Evolutionary conservation across 1,140 invertebrate species (phyloP).

Genomic region (Anagrus nilaparvatae): DNA sequence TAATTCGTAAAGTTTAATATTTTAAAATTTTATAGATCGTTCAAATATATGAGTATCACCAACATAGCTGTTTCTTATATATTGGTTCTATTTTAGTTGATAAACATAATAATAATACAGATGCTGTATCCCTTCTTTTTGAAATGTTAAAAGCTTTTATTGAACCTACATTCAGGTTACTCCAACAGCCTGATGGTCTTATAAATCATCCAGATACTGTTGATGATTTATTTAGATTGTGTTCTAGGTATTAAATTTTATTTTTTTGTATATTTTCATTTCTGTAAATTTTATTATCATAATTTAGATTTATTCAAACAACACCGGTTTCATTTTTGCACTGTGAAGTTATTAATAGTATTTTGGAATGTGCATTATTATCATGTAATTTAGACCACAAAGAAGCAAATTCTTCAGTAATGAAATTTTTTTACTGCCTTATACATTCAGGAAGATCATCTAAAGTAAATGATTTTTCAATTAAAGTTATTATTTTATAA

Average conservation of each 20-base stretch:
- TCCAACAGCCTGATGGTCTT: conserved; percentile 65
- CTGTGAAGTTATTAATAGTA: conserved; percentile 54
- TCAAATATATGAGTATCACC: conserved; percentile 64
- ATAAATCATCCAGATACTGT: conserved; percentile 92
- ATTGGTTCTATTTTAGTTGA: conserved; percentile 91
- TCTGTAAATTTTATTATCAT: conserved; percentile 14
- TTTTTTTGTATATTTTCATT: too few species aligned
- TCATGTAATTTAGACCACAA: conserved; percentile 81
- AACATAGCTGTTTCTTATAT: conserved; percentile 92
- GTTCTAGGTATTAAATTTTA: conserved; percentile 53
- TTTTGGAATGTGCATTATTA: conserved; percentile 72
- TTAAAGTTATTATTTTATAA: too few species aligned
- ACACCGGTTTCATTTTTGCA: conserved; percentile 71
- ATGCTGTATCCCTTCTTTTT: conserved; percentile 62
- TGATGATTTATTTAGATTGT: conserved; percentile 89
- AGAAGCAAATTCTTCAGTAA: conserved; percentile 92
- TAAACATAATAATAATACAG: conserved; percentile 68
- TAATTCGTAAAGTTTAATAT: neutral
- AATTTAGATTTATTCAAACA: conserved; percentile 75
- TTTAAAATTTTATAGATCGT: conserved; percentile 56
- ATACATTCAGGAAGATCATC: conserved; percentile 53
- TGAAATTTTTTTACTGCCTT: conserved; percentile 84
- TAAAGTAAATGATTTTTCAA: conserved; percentile 33
- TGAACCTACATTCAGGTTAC: conserved; percentile 68
- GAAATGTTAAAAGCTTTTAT: conserved; percentile 82